These are phyloP conservation scores for Amaurobius ferox DNA, from an alignment of 2,888 invertebrate genomes.

Conservation along the genomic window DNA sequence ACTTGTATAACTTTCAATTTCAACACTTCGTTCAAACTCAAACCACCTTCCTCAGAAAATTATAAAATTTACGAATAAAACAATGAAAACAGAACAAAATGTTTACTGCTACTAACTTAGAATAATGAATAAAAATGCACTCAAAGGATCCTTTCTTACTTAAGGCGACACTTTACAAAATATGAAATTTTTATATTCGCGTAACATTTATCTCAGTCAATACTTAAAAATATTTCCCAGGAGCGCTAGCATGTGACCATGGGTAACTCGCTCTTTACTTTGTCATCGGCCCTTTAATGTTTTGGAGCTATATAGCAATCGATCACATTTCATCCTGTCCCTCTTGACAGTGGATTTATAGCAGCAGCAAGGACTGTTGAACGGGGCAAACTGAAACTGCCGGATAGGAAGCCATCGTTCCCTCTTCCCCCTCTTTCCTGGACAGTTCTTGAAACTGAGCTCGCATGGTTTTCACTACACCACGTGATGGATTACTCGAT, in stretches of 20 bases:
- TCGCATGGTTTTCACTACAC: conserved; percentile 21
- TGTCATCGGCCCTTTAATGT: conserved; percentile 34
- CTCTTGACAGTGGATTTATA: conserved; percentile 64
- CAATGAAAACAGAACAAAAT: too few relatives aligned
- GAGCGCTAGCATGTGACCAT: background rate
- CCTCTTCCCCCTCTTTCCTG: conserved; percentile 16
- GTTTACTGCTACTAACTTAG: too few relatives aligned
- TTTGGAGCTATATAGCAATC: conserved; percentile 33
- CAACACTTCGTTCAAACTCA: too few relatives aligned
- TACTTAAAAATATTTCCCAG: too few relatives aligned
- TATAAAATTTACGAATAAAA: too few relatives aligned
- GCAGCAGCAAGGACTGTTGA: conserved; percentile 12
- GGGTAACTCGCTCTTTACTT: conserved; percentile 29
- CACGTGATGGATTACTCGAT: conserved; percentile 41
- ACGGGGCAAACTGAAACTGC: conserved; percentile 20
- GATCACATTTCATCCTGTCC: conserved; percentile 52
- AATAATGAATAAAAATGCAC: too few relatives aligned
- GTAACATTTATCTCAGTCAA: too few relatives aligned
- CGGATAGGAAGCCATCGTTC: conserved; percentile 29
- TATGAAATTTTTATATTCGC: too few relatives aligned
- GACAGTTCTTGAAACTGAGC: conserved; percentile 49
- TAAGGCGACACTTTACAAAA: too few relatives aligned
- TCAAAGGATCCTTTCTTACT: too few relatives aligned
- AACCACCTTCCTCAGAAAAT: too few relatives aligned
- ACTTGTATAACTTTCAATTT: too few relatives aligned